Percentiles rank a stretch among this genome's conserved stretches.
Evolutionary conservation across 2,113 vertebrate genomes (phyloP).

Genomic region (Oryzias melastigma): DNA sequence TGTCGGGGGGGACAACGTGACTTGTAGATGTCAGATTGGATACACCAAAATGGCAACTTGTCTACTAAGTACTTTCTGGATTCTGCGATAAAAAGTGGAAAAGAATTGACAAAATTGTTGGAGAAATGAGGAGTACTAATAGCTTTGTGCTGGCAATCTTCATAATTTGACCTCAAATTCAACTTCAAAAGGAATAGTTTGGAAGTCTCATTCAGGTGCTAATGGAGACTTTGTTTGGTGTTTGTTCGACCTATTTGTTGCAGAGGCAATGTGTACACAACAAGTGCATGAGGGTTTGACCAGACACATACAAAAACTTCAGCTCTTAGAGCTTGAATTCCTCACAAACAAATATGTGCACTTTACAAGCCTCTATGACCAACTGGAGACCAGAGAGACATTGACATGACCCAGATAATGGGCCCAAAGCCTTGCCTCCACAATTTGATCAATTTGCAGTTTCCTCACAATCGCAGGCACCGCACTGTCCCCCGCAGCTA

Average conservation of each 20-base stretch:
- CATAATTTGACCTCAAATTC: constrained; percentile 52
- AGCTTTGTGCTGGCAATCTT: not conserved
- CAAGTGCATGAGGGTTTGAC: constrained; percentile 43
- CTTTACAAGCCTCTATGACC: constrained; percentile 60
- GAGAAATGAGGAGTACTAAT: not conserved
- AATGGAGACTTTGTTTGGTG: constrained; percentile 58
- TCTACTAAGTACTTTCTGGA: constrained; percentile 13
- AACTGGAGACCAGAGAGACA: constrained; percentile 73
- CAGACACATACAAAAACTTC: constrained; percentile 38
- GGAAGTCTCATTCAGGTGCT: constrained; percentile 57
- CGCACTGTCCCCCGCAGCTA: constrained; percentile 75
- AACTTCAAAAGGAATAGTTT: constrained; percentile 47
- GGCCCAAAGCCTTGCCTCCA: constrained; percentile 77
- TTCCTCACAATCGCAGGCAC: constrained; percentile 62
- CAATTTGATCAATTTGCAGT: constrained; percentile 83
- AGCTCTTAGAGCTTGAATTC: constrained; percentile 29
- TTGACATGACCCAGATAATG: constrained; percentile 82
- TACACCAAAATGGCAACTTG: constrained; percentile 35
- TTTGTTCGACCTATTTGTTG: constrained; percentile 65
- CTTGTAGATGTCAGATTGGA: constrained; percentile 52
- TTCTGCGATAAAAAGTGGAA: constrained; percentile 11
- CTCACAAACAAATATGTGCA: constrained; percentile 37
- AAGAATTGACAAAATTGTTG: constrained; percentile 2
- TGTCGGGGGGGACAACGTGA: constrained; percentile 53
- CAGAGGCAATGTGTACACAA: constrained; percentile 50